A percentile compares a stretch with the other conserved stretches of the same genome.
These are phyloP conservation scores for Platichthys stellatus DNA, from an alignment of 2,113 vertebrate species.

Conservation along the genomic window DNA sequence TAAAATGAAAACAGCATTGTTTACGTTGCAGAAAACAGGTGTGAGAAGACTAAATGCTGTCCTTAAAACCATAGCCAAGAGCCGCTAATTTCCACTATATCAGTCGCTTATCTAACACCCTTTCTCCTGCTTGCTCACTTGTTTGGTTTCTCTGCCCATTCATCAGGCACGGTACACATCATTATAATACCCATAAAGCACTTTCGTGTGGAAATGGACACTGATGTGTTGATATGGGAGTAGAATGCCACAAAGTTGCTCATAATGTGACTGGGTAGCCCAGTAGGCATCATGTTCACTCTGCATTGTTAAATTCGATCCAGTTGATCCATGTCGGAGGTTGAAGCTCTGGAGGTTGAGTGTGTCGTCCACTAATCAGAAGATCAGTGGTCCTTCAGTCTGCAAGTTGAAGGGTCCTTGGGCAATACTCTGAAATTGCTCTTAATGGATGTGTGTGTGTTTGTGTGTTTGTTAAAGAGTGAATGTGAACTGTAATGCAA, in stretches of 20 bases:
- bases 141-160: conserved; percentile 10
- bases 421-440: no score
- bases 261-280: not conserved
- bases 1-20: conserved; percentile 70
- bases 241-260: conserved; percentile 11
- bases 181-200: conserved; percentile 37
- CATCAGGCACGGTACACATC: conserved; percentile 40
- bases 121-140: not conserved
- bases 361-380: no score
- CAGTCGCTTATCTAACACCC: conserved; percentile 57
- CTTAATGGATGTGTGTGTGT: no score
- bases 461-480: no score
- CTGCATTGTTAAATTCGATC: not conserved
- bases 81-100: conserved; percentile 73
- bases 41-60: conserved; percentile 56
- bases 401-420: no score
- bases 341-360: no score
- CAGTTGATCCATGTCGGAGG: no score
- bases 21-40: conserved; percentile 75
- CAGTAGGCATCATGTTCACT: not conserved
- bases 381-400: no score
- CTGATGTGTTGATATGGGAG: not conserved
- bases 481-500: no score
- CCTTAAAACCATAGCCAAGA: conserved; percentile 45
- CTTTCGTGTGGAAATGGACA: no score